These are phyloP conservation scores for human DNA, from an alignment of 2,113 vertebrate species.

Conservation along the genomic window GRCh38 chr17:8674001-8674500, in stretches of 20 bases:
- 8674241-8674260: not conserved
- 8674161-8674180: not conserved
- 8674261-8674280: not conserved
- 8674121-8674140: not conserved
- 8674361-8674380: not conserved
- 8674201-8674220: not conserved
- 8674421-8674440: not conserved
- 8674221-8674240: not conserved
- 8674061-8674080: not conserved
- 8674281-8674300: not conserved
- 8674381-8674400: not conserved
- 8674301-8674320: not conserved
- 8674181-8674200: not conserved
- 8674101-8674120: not conserved
- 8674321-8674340: not conserved
- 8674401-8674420: not conserved
- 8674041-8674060: not conserved
- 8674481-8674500: not conserved
- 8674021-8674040: not conserved
- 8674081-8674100: not conserved
- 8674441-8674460: not conserved
- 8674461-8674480: not conserved
- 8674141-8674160: fast-evolving
- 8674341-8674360: not conserved
- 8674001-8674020: not conserved